These are phyloP conservation scores for Cheirogaleus medius DNA, from an alignment of 2,113 vertebrate species.

Conservation along the genomic window DNA sequence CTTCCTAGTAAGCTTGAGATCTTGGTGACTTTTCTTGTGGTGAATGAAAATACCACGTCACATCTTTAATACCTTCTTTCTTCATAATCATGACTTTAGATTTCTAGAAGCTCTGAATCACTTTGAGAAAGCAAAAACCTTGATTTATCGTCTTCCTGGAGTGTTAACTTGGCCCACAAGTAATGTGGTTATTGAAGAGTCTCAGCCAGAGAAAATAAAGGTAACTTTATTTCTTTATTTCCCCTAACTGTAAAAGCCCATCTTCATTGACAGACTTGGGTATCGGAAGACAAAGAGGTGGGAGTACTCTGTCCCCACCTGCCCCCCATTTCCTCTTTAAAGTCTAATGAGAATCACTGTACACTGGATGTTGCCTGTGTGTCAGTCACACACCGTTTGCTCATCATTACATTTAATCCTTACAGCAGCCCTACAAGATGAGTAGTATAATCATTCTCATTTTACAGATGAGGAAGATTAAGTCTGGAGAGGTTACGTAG, in stretches of 20 bases:
- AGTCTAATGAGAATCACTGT: background rate
- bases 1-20: background rate
- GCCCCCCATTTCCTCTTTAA: background rate
- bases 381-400: background rate
- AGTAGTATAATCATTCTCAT: background rate
- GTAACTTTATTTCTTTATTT: slow-evolving; percentile 76
- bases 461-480: background rate
- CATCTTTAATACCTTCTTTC: background rate
- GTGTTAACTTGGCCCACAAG: slow-evolving; percentile 95
- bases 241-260: background rate
- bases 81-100: slow-evolving; percentile 79
- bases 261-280: background rate
- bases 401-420: background rate
- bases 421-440: background rate
- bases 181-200: slow-evolving; percentile 90
- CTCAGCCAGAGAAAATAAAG: slow-evolving; percentile 88
- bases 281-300: background rate
- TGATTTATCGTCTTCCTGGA: slow-evolving; percentile 90
- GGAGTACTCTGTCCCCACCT: background rate
- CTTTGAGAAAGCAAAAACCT: slow-evolving; percentile 89
- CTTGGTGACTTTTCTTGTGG: background rate
- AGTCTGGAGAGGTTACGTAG: background rate
- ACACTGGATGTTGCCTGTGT: background rate
- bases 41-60: background rate
- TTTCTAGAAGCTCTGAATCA: slow-evolving; percentile 89